phyloP scores from a whole-genome alignment of 2,113 vertebrate species.

The Casuarius casuarius region DNA sequence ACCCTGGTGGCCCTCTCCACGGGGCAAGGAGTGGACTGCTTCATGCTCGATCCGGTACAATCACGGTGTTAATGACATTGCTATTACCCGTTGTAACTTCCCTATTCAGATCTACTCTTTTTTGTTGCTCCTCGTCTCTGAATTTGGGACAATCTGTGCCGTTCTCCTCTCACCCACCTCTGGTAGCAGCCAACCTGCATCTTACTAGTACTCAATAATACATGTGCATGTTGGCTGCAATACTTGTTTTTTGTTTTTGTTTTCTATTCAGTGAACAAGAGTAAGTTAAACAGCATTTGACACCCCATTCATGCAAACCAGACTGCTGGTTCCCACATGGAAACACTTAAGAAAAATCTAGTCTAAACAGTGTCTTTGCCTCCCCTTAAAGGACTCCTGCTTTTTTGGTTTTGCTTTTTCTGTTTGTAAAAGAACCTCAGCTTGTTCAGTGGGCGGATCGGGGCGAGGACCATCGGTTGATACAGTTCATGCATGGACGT shows the following conservation, averaged over 20 bases:
- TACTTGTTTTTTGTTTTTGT: neutral
- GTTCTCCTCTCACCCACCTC: neutral
- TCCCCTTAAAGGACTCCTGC: neutral
- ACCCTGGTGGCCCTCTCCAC: conserved; percentile 93
- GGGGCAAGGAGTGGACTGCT: conserved; percentile 92
- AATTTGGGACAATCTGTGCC: neutral
- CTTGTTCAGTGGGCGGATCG: neutral
- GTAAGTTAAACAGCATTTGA: neutral
- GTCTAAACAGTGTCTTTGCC: neutral
- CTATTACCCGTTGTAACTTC: neutral
- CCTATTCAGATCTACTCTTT: neutral
- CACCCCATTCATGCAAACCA: neutral
- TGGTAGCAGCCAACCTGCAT: neutral
- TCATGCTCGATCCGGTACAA: conserved; percentile 95
- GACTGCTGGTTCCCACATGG: neutral
- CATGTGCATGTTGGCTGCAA: neutral
- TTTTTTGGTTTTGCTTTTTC: neutral
- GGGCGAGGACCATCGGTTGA: neutral
- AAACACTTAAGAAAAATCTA: neutral
- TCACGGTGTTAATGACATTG: neutral
- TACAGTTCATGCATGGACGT: neutral
- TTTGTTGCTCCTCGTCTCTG: neutral
- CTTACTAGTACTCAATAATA: neutral
- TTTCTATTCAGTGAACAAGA: neutral
- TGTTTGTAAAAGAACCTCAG: neutral